Conservation (phyloP, 2,797 vertebrate genomes). For the Lagocephalus sceleratus region DNA sequence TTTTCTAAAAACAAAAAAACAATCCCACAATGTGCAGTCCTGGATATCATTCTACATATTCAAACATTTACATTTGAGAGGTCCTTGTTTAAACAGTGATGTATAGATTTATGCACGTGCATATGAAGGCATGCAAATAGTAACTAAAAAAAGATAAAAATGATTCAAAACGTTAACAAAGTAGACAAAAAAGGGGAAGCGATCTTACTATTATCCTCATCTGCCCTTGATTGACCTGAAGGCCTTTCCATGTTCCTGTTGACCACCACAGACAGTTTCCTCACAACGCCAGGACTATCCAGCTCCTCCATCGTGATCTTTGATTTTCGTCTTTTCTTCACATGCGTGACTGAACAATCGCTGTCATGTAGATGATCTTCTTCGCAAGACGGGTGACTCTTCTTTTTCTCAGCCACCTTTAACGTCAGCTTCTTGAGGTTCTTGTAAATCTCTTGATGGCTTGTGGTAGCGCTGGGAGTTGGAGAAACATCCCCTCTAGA, state of each 20-base stretch:
- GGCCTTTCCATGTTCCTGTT: slow-evolving; percentile 22
- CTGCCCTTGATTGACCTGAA: slow-evolving; percentile 1
- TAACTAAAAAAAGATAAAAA: no score
- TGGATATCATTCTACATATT: no score
- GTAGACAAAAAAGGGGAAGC: neutral
- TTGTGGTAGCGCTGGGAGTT: slow-evolving; percentile 68
- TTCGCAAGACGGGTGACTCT: slow-evolving; percentile 23
- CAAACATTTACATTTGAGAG: no score
- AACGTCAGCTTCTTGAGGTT: slow-evolving; percentile 78
- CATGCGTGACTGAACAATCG: slow-evolving; percentile 20
- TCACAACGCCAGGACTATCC: slow-evolving; percentile 76
- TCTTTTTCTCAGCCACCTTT: slow-evolving; percentile 70
- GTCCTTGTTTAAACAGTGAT: no score
- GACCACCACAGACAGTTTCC: slow-evolving; percentile 75
- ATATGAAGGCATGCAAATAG: no score
- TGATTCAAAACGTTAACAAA: neutral
- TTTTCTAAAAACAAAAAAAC: no score
- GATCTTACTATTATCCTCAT: slow-evolving; percentile 44
- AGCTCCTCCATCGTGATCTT: slow-evolving; percentile 78
- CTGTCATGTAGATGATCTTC: slow-evolving; percentile 8
- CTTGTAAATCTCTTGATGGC: slow-evolving; percentile 84
- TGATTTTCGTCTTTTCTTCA: slow-evolving; percentile 59
- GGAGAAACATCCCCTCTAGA: slow-evolving; percentile 43
- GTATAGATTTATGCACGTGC: no score
- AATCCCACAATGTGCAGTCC: no score